Base-by-base conservation (phyloP, 92 coral and sea anemone genomes). In the Porites rus region DNA sequence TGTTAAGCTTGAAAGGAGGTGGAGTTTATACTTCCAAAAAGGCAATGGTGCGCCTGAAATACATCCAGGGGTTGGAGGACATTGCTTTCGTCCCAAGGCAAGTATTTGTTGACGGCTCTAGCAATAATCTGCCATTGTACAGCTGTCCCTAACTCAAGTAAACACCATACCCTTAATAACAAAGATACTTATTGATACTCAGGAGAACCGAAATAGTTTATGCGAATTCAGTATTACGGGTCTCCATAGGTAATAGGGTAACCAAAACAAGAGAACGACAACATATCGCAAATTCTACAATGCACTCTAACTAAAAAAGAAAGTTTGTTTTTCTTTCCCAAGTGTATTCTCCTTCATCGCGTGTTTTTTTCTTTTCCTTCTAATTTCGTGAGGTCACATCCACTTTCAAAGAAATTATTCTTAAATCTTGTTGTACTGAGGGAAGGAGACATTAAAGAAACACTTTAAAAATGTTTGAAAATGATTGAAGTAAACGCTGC, bases 71-170 rank as follows among this genome's bases (percentile, higher is more conserved):
- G 51, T 75, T 75, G 51, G 65, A 75, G 22, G 79, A 75, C 79
- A 75, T 75, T 75, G 65, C 79, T 75, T 66, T 75, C 65, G 79
- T 54, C 54, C 79, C 79, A 75, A 75, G 79, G 79, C 79, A 75
- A 75, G 79, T 75, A 75, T 51, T 75, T 75, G 65, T 75, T 52
- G 79, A 75, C 43, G 79, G 79, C 65, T 75, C 64, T 75, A 75
- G 50, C 43, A 19, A 52, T 75, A 28, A 75, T n/a, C 62, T 52
- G 79, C 79, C 79, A 75, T 75, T 52, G 16, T 52, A 54, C 46
- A 75, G 46, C 79, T 20, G 79, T 53, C 64, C 79, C 65, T 75
- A 20, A 10, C 66, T 51, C 50, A 52, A 9, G 79, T 75, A 54
- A 52, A 53, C 43, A 75, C 60, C 79, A 75, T n/a, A 75, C 65